A percentile compares a stretch with the other conserved stretches of the same genome.
Evolutionary conservation across 2,797 vertebrate genomes (phyloP).

Genomic region (Alauda arvensis): DNA sequence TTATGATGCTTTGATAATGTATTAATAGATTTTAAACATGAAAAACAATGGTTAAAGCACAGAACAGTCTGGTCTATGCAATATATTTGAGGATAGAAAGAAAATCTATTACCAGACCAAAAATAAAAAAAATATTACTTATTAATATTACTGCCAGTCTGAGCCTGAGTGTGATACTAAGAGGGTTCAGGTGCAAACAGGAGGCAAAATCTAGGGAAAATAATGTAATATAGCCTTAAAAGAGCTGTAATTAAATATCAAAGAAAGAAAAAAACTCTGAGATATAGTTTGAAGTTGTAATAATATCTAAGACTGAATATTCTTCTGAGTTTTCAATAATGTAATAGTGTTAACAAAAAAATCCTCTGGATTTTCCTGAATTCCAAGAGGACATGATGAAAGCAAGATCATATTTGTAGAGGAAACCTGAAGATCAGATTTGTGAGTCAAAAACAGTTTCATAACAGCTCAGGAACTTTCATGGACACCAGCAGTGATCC

Average conservation of each 20-base stretch:
- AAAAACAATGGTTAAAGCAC: not conserved
- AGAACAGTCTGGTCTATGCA: not conserved
- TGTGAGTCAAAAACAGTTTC: not conserved
- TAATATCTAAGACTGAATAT: not conserved
- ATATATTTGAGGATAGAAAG: not conserved
- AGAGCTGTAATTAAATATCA: not conserved
- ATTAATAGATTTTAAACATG: not conserved
- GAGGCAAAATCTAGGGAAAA: not conserved
- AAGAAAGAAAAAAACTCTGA: not conserved
- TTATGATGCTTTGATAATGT: too few species aligned
- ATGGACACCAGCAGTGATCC: not conserved
- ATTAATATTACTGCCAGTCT: not conserved
- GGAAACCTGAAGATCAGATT: not conserved
- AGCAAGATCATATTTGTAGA: not conserved
- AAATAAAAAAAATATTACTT: not conserved
- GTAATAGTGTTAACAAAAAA: not conserved
- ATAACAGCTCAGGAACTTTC: not conserved
- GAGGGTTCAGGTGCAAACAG: not conserved
- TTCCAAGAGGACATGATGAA: not conserved
- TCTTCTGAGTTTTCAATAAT: not conserved
- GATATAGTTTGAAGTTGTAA: not conserved
- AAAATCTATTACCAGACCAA: not conserved
- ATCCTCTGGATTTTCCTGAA: not conserved
- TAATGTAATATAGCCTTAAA: not conserved
- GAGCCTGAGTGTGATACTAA: not conserved